Conservation (phyloP, 1,140 invertebrate genomes). For the Oscheius sp. region DNA sequence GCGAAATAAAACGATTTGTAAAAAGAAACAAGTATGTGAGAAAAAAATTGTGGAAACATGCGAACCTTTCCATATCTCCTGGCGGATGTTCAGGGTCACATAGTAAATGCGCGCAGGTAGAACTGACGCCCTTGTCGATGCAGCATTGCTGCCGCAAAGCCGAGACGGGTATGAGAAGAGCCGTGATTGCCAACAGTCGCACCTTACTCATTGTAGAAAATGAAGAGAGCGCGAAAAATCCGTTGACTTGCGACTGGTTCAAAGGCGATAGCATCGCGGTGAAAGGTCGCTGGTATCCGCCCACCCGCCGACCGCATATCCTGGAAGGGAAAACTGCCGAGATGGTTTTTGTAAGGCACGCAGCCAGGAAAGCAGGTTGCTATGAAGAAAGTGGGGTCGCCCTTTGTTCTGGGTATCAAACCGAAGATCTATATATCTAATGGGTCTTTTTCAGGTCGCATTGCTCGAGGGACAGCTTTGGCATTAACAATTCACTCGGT, state of each 20-base stretch:
- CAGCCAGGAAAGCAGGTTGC: too few relatives aligned
- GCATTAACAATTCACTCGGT: slow-evolving; percentile 51
- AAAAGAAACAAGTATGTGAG: not conserved
- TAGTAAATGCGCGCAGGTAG: not conserved
- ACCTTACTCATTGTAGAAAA: not conserved
- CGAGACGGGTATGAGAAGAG: not conserved
- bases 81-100: slow-evolving; percentile 14
- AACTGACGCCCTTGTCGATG: not conserved
- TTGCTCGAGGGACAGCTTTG: slow-evolving; percentile 43
- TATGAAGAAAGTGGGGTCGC: too few relatives aligned
- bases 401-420: too few relatives aligned
- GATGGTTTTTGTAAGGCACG: not conserved
- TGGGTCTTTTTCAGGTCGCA: slow-evolving; percentile 38
- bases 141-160: slow-evolving; percentile 1
- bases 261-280: slow-evolving; percentile 12
- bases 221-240: slow-evolving; percentile 8
- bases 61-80: slow-evolving; percentile 11
- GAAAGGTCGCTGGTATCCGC: slow-evolving; percentile 9
- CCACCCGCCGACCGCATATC: slow-evolving; percentile 5
- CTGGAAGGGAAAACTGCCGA: not conserved
- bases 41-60: not conserved
- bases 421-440: too few relatives aligned
- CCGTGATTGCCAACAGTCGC: not conserved
- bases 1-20: too few relatives aligned
- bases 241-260: slow-evolving; percentile 10